Evolutionary conservation across 1,140 invertebrate genomes (phyloP), one percentile per base, ranked within the genome.

Genomic region (Cherax quadricarinatus): DNA sequence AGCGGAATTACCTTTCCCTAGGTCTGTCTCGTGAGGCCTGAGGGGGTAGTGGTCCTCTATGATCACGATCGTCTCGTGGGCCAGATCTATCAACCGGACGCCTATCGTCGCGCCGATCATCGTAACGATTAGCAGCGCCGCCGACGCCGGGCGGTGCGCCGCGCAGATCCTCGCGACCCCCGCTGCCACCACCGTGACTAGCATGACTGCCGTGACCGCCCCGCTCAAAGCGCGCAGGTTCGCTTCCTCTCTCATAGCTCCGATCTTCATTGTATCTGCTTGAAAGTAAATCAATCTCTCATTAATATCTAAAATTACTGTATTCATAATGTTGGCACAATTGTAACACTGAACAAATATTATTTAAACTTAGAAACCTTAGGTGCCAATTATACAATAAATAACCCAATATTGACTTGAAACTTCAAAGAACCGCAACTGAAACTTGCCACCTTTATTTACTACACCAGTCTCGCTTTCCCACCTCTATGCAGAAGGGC

Each of bases 11-110:
- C 88, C 88, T 90, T 16, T 90, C 88, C 49, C 88, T 90, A 1
- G 88, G 81, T 49, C 88, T 83, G 62, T 90, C 88, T 41, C 88
- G 62, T 24, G 88, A 90, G 7, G 78, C 81, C 81, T 90, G 88
- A 57, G 88, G 73, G n/a, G 88, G 49, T 41, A 85, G 51, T 10
- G 80, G 70, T 60, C 81, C 70, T 24, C 88, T 62, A 66, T 90
- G 88, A 48, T 90, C 88, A 0, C 88, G 41, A 66, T 90, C 88
- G 48, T 90, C 88, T 10, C 88, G 83, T 21, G 88, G 88, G 10
- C 80, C 81, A 2, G 88, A 90, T 4, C 88, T 48, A 57, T 90
- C 88, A 21, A 90, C 81, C 3, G 62, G 80, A 4, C 88, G 81
- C 66, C 88, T 90, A 3, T 90, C 88, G 4, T 90, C 88, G 30